Base-by-base conservation (phyloP, 1,140 invertebrate species). In the Anadara kagoshimensis region DNA sequence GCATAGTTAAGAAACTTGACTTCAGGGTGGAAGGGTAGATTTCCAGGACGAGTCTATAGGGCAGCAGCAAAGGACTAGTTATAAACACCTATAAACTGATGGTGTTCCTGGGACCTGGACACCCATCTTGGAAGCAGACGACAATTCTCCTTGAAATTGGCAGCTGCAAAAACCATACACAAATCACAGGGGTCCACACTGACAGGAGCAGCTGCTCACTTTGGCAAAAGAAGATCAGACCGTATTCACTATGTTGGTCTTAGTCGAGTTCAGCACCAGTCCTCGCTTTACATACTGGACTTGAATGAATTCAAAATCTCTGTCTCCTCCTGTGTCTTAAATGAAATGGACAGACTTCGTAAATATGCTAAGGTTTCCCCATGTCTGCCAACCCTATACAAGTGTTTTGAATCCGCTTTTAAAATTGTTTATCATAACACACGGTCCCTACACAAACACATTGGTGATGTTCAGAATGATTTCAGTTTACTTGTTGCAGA, bases 211-310 rank as follows among this genome's bases (percentile, higher is more conserved):
- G 43, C 59, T 47, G 20, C 49, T 43, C 20, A 69, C 29, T 49
- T 69, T 45, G 45, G 56, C 16, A 59, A 51, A 18, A 69, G 67
- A 16, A 69, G 59, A 29, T 24, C 58, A 14, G 24, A 58, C 1
- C 67, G 59, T 20, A 69, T 69, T 2, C 56, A 67, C 22, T 67
- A 67, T 67, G 67, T 69, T 47, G 67, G 56, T 7, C 43, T 69
- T 11, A 69, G 67, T 51, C 45, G 67, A 36, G 67, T 69, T 7
- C 2, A 49, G 3, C 2, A 49, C 10, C 47, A 18, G 4, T 49
- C 47, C 14, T 49, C 18, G 5, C 20, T 54, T 10, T 54, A 54
- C 53, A 24, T 54, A 22, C 24, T 54, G 10, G 22, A 54, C 10
- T 22, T 54, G 3, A 20, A 22, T 54, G 56, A 36, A 12, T 16